Evolutionary conservation across 2,888 invertebrate species (phyloP).

Genomic region (Eremobia ochroleuca): DNA sequence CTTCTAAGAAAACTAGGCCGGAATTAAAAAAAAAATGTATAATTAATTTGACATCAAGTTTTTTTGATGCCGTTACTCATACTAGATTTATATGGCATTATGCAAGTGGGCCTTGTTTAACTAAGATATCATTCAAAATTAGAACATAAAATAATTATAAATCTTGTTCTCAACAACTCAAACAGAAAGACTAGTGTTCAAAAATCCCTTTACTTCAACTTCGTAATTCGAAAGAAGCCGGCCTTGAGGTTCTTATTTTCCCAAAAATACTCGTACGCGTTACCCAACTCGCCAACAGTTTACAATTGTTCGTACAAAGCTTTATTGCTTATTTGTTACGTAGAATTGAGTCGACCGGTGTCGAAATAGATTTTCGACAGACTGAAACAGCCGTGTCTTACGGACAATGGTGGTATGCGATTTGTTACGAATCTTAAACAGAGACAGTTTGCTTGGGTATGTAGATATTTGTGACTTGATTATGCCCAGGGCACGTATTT

Average conservation of each 20-base stretch:
- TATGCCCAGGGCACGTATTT: constrained; percentile 36
- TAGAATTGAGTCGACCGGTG: constrained; percentile 43
- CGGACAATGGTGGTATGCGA: constrained; percentile 46
- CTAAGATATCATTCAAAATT: not conserved
- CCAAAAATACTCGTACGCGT: constrained; percentile 41
- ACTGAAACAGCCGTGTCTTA: constrained; percentile 40
- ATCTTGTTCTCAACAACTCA: not conserved
- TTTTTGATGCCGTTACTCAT: not conserved
- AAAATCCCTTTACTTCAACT: constrained; percentile 4
- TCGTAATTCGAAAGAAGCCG: constrained; percentile 30
- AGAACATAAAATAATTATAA: not conserved
- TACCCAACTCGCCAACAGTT: constrained; percentile 41
- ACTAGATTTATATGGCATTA: not conserved
- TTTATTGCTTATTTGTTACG: constrained; percentile 56
- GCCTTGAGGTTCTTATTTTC: constrained; percentile 48
- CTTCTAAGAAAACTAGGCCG: not conserved
- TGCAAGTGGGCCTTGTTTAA: not conserved
- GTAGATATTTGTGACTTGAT: constrained; percentile 18
- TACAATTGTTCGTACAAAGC: constrained; percentile 48
- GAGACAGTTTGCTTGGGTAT: constrained; percentile 18
- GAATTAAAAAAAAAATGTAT: not conserved
- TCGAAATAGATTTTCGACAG: constrained; percentile 65
- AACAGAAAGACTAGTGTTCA: not conserved
- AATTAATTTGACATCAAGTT: not conserved
- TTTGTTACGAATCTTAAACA: constrained; percentile 56